Evolutionary conservation across 2,888 invertebrate species (phyloP).

Genomic region (Lapara coniferarum): DNA sequence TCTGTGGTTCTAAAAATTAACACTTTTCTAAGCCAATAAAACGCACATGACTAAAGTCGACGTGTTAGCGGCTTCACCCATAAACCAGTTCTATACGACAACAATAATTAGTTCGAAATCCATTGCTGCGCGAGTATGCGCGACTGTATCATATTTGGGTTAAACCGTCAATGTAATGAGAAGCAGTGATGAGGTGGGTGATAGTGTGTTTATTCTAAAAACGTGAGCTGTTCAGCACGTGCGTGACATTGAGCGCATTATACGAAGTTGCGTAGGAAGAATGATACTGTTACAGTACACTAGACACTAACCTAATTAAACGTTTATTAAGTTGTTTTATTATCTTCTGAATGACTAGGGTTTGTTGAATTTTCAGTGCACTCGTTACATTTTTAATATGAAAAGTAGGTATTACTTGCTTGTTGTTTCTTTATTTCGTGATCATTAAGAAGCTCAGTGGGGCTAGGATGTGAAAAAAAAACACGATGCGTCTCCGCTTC

Average conservation of each 20-base stretch:
- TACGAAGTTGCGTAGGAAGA: conserved; percentile 22
- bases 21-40: conserved; percentile 22
- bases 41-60: conserved; percentile 30
- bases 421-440: no score
- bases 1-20: conserved; percentile 26
- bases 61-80: conserved; percentile 1
- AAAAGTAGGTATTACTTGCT: no score
- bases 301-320: conserved; percentile 10
- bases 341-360: no score
- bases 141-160: background rate
- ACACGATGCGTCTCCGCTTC: no score
- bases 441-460: no score
- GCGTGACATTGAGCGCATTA: conserved; percentile 34
- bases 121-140: conserved; percentile 3
- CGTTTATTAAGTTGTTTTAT: background rate
- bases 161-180: conserved; percentile 12
- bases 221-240: conserved; percentile 33
- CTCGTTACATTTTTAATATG: no score
- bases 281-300: conserved; percentile 15
- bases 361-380: background rate
- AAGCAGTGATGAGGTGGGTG: background rate
- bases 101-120: background rate
- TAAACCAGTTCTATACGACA: background rate
- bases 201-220: conserved; percentile 5
- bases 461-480: no score